Evolutionary conservation across 1,140 invertebrate species (phyloP), one percentile per base, ranked within the genome.

Genomic region (Tetramorium simillimum): DNA sequence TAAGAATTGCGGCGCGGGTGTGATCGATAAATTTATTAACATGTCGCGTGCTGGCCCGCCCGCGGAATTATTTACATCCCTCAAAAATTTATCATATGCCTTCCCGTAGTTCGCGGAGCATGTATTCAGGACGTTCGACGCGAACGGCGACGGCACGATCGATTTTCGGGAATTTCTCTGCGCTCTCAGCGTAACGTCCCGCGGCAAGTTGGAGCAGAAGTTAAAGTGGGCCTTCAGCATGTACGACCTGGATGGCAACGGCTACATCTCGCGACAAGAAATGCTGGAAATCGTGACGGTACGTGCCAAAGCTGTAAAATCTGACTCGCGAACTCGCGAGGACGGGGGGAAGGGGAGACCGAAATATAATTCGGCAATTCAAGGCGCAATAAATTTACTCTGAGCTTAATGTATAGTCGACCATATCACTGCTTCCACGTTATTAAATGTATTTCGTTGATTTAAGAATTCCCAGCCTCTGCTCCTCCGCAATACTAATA

Each of bases 151-250:
- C 95, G 99, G 99, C 58, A 99, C 98, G 86, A 99, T 99, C 94
- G 98, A 99, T 95, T 99, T 99, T 95, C 97, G 99, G 96, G 99
- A 99, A 96, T 99, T 99, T 95, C 96, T 99, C 28, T 99, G 98
- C 96, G 99, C 99, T 16, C 96, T 99, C 49, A 99, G 98, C 92
- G 98, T 99, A 37, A 99, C 99, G 53, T 99, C 98, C 18, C 96
- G 98, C 84, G 99, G 99, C 65, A 99, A 99, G 95, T 96, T 99
- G 90, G 99, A 99, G 94, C 98, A 99, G 95, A 99, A 99, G 95
- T 96, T 99, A 33, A 98, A 98, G 95, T 99, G 99, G 99, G 99
- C 99, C 62, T 99, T 99, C 96, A 98, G 97, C 87, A 99, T 99
- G 98, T 99, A 99, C 95, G 98, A 99, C 95, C 96, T 99, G 73